phyloP scores from a whole-genome alignment of 2,888 invertebrate genomes.

The Beris morrisii region DNA sequence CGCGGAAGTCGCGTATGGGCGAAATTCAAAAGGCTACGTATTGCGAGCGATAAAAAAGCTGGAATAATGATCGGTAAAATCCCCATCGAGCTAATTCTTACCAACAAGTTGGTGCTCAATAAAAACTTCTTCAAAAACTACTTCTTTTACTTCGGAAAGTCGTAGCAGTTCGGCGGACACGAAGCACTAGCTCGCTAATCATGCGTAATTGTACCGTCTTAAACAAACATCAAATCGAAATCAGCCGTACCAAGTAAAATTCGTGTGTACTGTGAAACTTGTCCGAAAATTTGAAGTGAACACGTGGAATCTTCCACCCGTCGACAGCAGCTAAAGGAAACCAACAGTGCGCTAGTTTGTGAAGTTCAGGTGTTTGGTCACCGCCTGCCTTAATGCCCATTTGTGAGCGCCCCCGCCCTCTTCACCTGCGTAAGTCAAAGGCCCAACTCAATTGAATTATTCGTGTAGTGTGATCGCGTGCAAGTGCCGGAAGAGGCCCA shows the following conservation, averaged over 20 bases:
- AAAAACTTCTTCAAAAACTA: slow-evolving; percentile 17
- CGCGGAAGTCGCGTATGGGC: no score
- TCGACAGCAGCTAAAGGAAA: no score
- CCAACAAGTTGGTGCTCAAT: slow-evolving; percentile 14
- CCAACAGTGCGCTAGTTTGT: no score
- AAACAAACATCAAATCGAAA: no score
- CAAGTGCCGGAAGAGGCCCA: background rate
- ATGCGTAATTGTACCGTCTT: background rate
- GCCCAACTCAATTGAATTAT: background rate
- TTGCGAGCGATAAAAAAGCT: no score
- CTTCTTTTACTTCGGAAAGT: slow-evolving; percentile 23
- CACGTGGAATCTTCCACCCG: no score
- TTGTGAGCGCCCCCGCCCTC: background rate
- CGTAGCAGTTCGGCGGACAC: background rate
- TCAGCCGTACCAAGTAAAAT: background rate
- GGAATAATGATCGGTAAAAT: slow-evolving; percentile 18
- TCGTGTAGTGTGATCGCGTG: background rate
- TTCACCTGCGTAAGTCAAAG: background rate
- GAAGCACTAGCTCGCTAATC: background rate
- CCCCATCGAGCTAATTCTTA: slow-evolving; percentile 14
- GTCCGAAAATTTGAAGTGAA: background rate
- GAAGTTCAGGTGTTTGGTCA: no score
- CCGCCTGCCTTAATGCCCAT: no score
- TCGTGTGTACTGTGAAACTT: background rate
- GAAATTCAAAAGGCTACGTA: no score